These are phyloP conservation scores for Balaenoptera acutorostrata DNA, from an alignment of 2,113 vertebrate genomes.

Conservation along the genomic window DNA sequence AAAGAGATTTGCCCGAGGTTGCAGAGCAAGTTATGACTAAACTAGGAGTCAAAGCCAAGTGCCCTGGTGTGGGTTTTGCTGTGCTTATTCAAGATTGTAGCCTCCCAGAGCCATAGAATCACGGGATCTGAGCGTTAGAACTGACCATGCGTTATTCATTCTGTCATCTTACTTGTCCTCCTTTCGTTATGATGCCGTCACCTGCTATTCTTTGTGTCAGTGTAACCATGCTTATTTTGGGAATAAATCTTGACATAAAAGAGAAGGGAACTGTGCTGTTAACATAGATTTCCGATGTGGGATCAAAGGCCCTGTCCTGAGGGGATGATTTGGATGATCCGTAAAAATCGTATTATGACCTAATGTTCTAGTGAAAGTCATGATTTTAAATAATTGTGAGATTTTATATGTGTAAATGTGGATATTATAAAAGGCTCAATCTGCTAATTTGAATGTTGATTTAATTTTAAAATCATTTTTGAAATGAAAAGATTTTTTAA, in stretches of 20 bases:
- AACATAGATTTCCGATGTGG: neutral
- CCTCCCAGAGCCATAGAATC: neutral
- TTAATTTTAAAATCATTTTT: conserved; percentile 52
- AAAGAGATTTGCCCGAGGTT: neutral
- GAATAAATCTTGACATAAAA: neutral
- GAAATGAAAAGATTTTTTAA: conserved; percentile 28
- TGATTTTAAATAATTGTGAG: conserved; percentile 11
- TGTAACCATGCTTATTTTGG: neutral
- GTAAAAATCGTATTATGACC: neutral
- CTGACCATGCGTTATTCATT: neutral
- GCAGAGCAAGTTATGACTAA: neutral
- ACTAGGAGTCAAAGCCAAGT: neutral
- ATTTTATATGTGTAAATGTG: neutral
- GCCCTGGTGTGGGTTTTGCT: neutral
- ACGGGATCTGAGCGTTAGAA: neutral
- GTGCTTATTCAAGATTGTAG: neutral
- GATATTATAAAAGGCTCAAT: neutral
- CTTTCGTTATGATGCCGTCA: neutral
- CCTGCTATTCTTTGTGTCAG: neutral
- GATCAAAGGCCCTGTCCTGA: neutral
- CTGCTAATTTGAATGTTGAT: conserved; percentile 18
- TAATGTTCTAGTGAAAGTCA: neutral
- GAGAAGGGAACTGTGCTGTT: neutral
- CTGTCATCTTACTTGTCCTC: neutral
- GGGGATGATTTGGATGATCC: neutral